phyloP scores from a whole-genome alignment of 1,140 invertebrate species.

The Gonatopus flavifemur region DNA sequence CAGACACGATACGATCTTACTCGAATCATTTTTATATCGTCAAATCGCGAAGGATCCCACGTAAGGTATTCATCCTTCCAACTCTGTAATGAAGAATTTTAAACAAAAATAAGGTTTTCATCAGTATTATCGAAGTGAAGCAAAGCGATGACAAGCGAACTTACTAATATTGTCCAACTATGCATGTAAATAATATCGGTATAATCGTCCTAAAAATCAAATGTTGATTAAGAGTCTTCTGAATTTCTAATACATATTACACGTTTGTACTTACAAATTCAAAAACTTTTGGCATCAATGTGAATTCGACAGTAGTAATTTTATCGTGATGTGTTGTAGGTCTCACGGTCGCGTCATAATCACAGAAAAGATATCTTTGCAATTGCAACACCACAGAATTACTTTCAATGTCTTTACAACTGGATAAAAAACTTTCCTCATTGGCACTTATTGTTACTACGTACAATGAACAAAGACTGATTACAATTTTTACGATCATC shows the following conservation, averaged over 20 bases:
- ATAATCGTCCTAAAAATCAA: slow-evolving; percentile 18
- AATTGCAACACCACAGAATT: slow-evolving; percentile 30
- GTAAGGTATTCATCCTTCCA: slow-evolving; percentile 54
- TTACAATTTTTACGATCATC: background rate
- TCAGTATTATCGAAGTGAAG: too few relatives aligned
- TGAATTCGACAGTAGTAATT: slow-evolving; percentile 44
- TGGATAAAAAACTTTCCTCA: too few relatives aligned
- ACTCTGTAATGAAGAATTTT: slow-evolving; percentile 31
- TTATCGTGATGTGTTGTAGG: slow-evolving; percentile 44
- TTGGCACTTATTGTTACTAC: background rate
- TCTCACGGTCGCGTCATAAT: slow-evolving; percentile 54
- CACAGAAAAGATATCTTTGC: slow-evolving; percentile 51
- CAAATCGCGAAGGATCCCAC: slow-evolving; percentile 49
- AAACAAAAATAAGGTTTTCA: slow-evolving; percentile 2
- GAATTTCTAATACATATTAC: background rate
- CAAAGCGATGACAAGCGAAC: slow-evolving; percentile 6
- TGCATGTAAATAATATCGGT: slow-evolving; percentile 16
- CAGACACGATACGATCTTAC: slow-evolving; percentile 47
- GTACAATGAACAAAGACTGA: too few relatives aligned
- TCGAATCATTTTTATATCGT: slow-evolving; percentile 32
- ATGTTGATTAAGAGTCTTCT: background rate
- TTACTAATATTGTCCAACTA: slow-evolving; percentile 23
- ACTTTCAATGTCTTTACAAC: slow-evolving; percentile 30
- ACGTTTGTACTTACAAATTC: slow-evolving; percentile 30
- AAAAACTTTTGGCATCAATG: slow-evolving; percentile 51